phyloP scores from a whole-genome alignment of 2,888 invertebrate genomes.

The Thecophora atra region DNA sequence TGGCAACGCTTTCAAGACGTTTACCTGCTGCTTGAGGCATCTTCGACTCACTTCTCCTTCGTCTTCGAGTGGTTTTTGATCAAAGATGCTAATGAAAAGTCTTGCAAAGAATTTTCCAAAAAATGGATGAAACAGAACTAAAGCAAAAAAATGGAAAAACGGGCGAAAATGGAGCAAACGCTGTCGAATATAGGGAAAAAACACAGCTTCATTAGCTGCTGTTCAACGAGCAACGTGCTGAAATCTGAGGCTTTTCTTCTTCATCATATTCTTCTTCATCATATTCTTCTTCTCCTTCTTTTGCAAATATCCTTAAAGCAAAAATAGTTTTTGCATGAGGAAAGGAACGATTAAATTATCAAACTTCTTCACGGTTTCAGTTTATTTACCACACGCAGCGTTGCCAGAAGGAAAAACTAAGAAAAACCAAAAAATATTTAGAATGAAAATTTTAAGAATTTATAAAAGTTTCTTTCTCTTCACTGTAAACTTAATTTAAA shows the following conservation, averaged over 20 bases:
- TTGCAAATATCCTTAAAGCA: background rate
- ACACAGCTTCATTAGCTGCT: slow-evolving; percentile 4
- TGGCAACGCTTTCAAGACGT: slow-evolving; percentile 23
- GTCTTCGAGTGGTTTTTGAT: slow-evolving; percentile 55
- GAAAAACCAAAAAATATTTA: too few relatives aligned
- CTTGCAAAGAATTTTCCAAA: slow-evolving; percentile 40
- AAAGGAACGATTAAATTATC: too few relatives aligned
- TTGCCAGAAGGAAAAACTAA: too few relatives aligned
- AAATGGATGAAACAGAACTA: slow-evolving; percentile 38
- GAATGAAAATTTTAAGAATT: too few relatives aligned
- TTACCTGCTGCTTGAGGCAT: slow-evolving; percentile 28
- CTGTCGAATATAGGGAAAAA: too few relatives aligned
- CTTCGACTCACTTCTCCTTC: slow-evolving; percentile 11
- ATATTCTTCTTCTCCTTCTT: too few relatives aligned
- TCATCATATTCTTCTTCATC: background rate
- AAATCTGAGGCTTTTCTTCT: too few relatives aligned
- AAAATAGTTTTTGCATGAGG: background rate
- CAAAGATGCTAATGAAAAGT: slow-evolving; percentile 57
- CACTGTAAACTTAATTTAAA: too few relatives aligned
- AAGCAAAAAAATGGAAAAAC: background rate
- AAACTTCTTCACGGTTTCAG: too few relatives aligned
- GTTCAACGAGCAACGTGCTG: background rate
- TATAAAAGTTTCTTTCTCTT: too few relatives aligned
- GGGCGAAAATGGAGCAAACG: background rate
- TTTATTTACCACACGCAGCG: too few relatives aligned